Conservation (phyloP, 1,140 invertebrate genomes). For the Episyrphus balteatus region DNA sequence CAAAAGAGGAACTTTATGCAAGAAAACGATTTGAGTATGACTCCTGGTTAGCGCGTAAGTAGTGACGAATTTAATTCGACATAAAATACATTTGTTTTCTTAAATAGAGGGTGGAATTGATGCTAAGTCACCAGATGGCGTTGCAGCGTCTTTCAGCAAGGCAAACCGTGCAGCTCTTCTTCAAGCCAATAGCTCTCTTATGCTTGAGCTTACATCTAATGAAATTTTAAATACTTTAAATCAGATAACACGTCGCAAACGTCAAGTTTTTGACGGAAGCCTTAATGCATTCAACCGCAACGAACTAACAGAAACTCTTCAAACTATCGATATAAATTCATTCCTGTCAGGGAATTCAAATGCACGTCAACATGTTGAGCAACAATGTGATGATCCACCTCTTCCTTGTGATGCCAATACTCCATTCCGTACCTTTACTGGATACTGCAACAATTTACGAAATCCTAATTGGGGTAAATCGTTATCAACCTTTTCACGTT, state of each 20-base stretch:
- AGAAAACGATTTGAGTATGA: slow-evolving; percentile 65
- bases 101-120: slow-evolving; percentile 63
- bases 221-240: slow-evolving; percentile 63
- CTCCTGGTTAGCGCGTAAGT: slow-evolving; percentile 46
- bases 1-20: slow-evolving; percentile 57
- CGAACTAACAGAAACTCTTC: slow-evolving; percentile 57
- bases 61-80: background rate
- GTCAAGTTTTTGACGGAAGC: slow-evolving; percentile 60
- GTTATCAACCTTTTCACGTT: slow-evolving; percentile 72
- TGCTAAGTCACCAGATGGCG: slow-evolving; percentile 73
- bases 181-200: slow-evolving; percentile 75
- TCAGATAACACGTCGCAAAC: slow-evolving; percentile 47
- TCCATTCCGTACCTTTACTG: slow-evolving; percentile 71
- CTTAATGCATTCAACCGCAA: slow-evolving; percentile 51
- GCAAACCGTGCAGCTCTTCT: slow-evolving; percentile 70
- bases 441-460: slow-evolving; percentile 84
- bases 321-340: slow-evolving; percentile 57
- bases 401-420: slow-evolving; percentile 64
- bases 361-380: slow-evolving; percentile 28
- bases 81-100: slow-evolving; percentile 12
- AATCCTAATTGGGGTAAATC: slow-evolving; percentile 77
- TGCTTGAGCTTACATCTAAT: slow-evolving; percentile 76
- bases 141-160: slow-evolving; percentile 76
- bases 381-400: slow-evolving; percentile 52
- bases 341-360: slow-evolving; percentile 42